Evolutionary conservation across 2,797 vertebrate genomes (phyloP).

Genomic region (Clarias laeviceps): DNA sequence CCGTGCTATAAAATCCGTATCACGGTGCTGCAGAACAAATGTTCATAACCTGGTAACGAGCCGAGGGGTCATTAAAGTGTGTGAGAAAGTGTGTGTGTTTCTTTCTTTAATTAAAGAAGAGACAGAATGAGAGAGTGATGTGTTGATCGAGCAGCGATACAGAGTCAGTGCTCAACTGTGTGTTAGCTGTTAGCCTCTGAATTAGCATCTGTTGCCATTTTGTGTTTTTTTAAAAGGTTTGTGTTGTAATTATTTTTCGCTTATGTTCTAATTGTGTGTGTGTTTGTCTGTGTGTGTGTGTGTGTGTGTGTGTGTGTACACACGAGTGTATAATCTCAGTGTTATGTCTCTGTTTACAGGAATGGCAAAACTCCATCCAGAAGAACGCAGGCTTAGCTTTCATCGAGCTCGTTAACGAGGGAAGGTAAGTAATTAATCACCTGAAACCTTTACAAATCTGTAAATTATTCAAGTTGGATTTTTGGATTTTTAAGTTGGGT

Average conservation of each 20-base stretch:
- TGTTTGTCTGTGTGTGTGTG: too few relatives aligned
- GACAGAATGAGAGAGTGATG: neutral
- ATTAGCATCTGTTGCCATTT: neutral
- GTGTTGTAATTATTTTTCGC: neutral
- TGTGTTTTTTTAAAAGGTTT: neutral
- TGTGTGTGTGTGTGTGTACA: slow-evolving; percentile 28
- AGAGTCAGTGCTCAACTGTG: neutral
- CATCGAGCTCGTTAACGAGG: slow-evolving; percentile 93
- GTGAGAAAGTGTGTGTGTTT: slow-evolving; percentile 45
- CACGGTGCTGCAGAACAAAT: slow-evolving; percentile 69
- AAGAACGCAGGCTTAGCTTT: slow-evolving; percentile 94
- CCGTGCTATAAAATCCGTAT: slow-evolving; percentile 75
- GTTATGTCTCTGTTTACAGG: slow-evolving; percentile 68
- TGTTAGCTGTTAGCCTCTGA: neutral
- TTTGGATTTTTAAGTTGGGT: too few relatives aligned
- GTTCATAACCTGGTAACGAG: slow-evolving; percentile 78
- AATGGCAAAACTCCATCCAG: slow-evolving; percentile 97
- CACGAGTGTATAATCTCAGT: neutral
- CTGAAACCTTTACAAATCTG: neutral
- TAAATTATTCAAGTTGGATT: too few relatives aligned
- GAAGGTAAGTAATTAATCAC: slow-evolving; percentile 76
- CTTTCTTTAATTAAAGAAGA: slow-evolving; percentile 75
- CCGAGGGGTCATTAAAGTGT: slow-evolving; percentile 67
- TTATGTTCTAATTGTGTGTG: slow-evolving; percentile 20
- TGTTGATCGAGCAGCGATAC: neutral